Conservation (phyloP, 2,888 invertebrate genomes). For the Troides oblongomaculatus region DNA sequence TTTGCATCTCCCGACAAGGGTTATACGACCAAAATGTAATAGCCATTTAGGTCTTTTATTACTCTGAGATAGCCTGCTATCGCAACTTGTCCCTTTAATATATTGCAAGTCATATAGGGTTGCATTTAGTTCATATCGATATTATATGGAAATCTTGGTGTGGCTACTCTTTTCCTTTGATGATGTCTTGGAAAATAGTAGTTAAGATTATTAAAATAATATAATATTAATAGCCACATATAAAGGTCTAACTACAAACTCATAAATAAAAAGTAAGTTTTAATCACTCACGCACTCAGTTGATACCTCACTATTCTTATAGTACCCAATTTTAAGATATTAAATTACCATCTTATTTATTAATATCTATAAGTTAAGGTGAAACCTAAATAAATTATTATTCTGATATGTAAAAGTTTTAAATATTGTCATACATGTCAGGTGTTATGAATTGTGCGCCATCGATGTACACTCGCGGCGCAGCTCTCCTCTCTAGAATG, state of each 20-base stretch:
- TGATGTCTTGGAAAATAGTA: background rate
- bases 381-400: too few relatives aligned
- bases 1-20: background rate
- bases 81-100: background rate
- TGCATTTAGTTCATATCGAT: background rate
- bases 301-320: background rate
- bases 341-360: background rate
- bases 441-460: background rate
- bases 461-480: background rate
- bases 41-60: slow-evolving; percentile 6
- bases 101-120: background rate
- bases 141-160: background rate
- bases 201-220: background rate
- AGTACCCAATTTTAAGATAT: background rate
- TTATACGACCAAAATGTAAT: slow-evolving; percentile 4
- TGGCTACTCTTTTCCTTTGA: background rate
- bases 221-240: background rate
- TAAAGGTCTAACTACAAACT: background rate
- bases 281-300: background rate
- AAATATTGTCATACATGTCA: background rate
- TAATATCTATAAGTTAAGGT: background rate
- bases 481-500: background rate
- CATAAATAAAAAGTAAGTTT: background rate
- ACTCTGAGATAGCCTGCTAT: background rate
- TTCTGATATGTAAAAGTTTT: background rate